Conservation (phyloP, 2,797 vertebrate genomes). For the Rhabdophis nuchalis region DNA sequence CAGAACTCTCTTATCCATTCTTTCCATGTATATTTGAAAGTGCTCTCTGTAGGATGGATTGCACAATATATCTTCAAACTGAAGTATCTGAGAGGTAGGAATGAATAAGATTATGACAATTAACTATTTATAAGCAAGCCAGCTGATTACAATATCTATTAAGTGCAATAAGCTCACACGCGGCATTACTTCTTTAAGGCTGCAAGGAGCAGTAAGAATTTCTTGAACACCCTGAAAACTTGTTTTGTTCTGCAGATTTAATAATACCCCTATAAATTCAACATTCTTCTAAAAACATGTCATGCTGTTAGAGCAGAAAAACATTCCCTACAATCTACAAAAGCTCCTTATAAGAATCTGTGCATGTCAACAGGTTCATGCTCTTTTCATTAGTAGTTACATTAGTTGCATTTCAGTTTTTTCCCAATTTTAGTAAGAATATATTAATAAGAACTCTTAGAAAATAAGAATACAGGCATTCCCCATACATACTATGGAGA, state of each 20-base stretch:
- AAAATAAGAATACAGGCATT: neutral
- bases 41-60: constrained; percentile 84
- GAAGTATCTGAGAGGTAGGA: constrained; percentile 81
- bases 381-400: neutral
- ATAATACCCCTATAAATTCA: neutral
- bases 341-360: neutral
- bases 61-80: constrained; percentile 92
- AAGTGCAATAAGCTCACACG: neutral
- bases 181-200: neutral
- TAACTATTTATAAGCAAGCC: neutral
- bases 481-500: neutral
- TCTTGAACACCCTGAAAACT: neutral
- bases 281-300: neutral
- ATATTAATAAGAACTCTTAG: neutral
- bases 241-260: neutral
- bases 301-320: neutral
- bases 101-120: constrained; percentile 25
- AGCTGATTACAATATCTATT: neutral
- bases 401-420: neutral
- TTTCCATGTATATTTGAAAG: constrained; percentile 91
- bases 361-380: neutral
- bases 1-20: constrained; percentile 86
- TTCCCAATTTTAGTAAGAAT: neutral
- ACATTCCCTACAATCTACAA: neutral
- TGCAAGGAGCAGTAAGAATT: neutral